A percentile compares a stretch with the other conserved stretches of the same genome.
Evolutionary conservation across 2,888 invertebrate genomes (phyloP).

Genomic region (Troides aeacus): DNA sequence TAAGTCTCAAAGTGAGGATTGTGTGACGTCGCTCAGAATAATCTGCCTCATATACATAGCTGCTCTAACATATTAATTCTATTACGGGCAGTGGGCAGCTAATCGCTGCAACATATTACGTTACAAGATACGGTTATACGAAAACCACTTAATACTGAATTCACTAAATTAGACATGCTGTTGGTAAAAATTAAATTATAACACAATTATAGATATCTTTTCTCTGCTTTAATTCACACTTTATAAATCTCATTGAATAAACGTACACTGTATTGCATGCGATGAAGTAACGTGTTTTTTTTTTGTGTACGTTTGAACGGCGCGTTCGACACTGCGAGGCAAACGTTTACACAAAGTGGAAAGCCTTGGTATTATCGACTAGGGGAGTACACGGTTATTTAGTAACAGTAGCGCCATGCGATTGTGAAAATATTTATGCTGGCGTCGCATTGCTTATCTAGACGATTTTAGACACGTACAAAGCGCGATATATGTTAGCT

Average conservation of each 20-base stretch:
- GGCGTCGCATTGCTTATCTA: slow-evolving; percentile 31
- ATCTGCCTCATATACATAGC: too few relatives aligned
- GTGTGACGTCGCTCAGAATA: too few relatives aligned
- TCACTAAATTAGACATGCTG: too few relatives aligned
- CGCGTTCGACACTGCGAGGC: slow-evolving; percentile 38
- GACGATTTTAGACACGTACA: slow-evolving; percentile 28
- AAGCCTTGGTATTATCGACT: slow-evolving; percentile 73
- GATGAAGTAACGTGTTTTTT: slow-evolving; percentile 10
- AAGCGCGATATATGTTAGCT: slow-evolving; percentile 4
- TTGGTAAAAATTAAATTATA: too few relatives aligned
- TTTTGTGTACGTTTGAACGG: slow-evolving; percentile 11
- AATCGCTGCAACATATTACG: too few relatives aligned
- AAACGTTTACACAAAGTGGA: slow-evolving; percentile 69
- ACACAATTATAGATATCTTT: too few relatives aligned
- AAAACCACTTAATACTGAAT: too few relatives aligned
- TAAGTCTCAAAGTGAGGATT: too few relatives aligned
- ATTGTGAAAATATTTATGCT: slow-evolving; percentile 57
- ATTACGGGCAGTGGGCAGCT: too few relatives aligned
- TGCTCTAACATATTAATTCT: too few relatives aligned
- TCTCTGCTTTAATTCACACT: too few relatives aligned
- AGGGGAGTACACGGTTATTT: slow-evolving; percentile 59
- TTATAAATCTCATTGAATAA: background rate
- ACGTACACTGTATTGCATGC: slow-evolving; percentile 5
- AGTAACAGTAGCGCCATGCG: slow-evolving; percentile 50
- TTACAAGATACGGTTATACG: too few relatives aligned